Evolutionary conservation across 2,888 invertebrate genomes (phyloP).

Genomic region (Kryphioiulus occultus): DNA sequence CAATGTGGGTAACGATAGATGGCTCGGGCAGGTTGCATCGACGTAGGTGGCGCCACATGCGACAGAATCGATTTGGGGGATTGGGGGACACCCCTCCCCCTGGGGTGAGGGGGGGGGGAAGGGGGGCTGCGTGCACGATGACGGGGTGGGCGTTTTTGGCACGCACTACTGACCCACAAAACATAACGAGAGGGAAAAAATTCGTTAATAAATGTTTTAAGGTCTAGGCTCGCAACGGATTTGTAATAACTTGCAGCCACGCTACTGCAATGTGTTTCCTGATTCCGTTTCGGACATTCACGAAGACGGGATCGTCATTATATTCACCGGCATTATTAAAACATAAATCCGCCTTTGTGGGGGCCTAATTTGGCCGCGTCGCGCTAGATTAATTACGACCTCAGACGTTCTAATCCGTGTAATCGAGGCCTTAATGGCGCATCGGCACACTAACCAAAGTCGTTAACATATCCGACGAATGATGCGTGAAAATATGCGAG

Average conservation of each 20-base stretch:
- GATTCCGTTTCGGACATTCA: not conserved
- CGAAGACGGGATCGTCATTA: no score
- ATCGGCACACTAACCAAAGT: conserved; percentile 11
- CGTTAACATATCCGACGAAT: not conserved
- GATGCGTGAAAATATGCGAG: not conserved
- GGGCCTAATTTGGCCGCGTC: not conserved
- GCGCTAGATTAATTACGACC: not conserved
- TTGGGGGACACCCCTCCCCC: not conserved
- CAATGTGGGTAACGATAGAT: not conserved
- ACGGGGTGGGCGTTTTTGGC: conserved; percentile 16
- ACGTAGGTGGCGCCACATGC: conserved; percentile 8
- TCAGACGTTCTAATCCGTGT: not conserved
- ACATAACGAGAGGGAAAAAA: conserved; percentile 10
- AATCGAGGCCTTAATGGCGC: not conserved
- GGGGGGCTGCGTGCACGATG: not conserved
- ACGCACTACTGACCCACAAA: conserved; percentile 26
- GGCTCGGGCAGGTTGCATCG: not conserved
- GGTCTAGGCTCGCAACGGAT: conserved; percentile 14
- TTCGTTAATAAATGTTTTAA: conserved; percentile 1
- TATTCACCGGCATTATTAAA: not conserved
- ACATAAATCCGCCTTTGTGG: not conserved
- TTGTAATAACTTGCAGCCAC: not conserved
- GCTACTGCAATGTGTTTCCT: not conserved
- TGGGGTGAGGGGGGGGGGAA: not conserved
- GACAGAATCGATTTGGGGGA: not conserved